Percentiles rank a stretch among this genome's conserved stretches.
These are phyloP conservation scores for Dipodomys merriami DNA, from an alignment of 2,113 vertebrate species.

Conservation along the genomic window DNA sequence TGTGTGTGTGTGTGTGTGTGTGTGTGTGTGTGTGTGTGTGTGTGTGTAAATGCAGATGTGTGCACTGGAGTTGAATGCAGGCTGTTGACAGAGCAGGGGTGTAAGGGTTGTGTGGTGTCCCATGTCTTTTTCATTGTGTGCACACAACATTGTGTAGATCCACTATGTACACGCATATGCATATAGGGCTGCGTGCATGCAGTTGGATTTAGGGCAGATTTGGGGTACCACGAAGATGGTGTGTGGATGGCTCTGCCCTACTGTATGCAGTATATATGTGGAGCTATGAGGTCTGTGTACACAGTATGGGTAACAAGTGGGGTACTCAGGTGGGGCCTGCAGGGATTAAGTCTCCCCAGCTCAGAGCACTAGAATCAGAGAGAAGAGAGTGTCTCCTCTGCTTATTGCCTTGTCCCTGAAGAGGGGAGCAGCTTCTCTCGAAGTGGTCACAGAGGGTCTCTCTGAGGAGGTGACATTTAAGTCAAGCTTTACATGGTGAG, in stretches of 20 bases:
- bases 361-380: background rate
- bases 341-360: background rate
- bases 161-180: too few species aligned
- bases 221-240: background rate
- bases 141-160: background rate
- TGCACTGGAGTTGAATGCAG: background rate
- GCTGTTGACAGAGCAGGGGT: background rate
- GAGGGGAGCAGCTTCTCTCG: background rate
- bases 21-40: background rate
- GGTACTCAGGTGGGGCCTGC: background rate
- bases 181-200: background rate
- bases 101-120: background rate
- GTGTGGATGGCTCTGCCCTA: background rate
- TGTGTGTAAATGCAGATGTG: background rate
- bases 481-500: conserved; percentile 25
- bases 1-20: background rate
- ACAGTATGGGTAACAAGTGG: background rate
- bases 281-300: background rate
- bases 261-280: background rate
- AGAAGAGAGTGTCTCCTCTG: background rate
- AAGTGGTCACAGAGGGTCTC: conserved; percentile 36
- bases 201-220: background rate
- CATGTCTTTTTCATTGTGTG: background rate
- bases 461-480: conserved; percentile 59
- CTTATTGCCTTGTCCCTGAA: background rate